Conservation (phyloP, 2,888 invertebrate species). For the Scrobipalpa atriplicella region DNA sequence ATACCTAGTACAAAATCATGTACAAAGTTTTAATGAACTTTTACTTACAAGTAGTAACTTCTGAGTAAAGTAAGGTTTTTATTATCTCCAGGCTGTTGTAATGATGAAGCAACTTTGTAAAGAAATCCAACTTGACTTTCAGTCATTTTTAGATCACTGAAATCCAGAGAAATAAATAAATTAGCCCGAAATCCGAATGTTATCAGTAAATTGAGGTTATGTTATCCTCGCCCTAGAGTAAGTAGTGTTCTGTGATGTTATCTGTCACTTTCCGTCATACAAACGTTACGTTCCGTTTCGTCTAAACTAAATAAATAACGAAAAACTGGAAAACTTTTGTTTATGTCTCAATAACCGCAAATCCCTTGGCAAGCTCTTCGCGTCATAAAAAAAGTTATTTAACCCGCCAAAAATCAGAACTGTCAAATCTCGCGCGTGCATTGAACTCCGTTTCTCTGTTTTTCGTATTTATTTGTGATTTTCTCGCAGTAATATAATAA, state of each 20-base stretch:
- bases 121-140: conserved; percentile 63
- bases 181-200: neutral
- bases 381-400: conserved; percentile 16
- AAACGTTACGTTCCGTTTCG: conserved; percentile 1
- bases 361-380: neutral
- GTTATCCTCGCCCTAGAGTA: no score
- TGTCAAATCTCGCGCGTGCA: conserved; percentile 28
- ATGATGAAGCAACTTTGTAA: conserved; percentile 53
- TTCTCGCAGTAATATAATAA: neutral
- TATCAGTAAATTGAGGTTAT: neutral
- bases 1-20: no score
- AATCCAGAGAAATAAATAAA: neutral
- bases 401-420: conserved; percentile 40
- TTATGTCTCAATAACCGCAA: neutral
- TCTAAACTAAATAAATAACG: no score
- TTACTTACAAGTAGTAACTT: conserved; percentile 71
- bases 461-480: conserved; percentile 5
- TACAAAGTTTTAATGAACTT: neutral
- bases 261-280: neutral
- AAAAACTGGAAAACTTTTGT: no score
- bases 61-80: conserved; percentile 48
- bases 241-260: no score
- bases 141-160: conserved; percentile 47
- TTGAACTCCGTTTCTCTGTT: conserved; percentile 23
- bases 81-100: conserved; percentile 43